Percentiles rank a stretch among this genome's conserved stretches.
Conservation (phyloP, 2,888 invertebrate species). For the Pandemis cinnamomeana region DNA sequence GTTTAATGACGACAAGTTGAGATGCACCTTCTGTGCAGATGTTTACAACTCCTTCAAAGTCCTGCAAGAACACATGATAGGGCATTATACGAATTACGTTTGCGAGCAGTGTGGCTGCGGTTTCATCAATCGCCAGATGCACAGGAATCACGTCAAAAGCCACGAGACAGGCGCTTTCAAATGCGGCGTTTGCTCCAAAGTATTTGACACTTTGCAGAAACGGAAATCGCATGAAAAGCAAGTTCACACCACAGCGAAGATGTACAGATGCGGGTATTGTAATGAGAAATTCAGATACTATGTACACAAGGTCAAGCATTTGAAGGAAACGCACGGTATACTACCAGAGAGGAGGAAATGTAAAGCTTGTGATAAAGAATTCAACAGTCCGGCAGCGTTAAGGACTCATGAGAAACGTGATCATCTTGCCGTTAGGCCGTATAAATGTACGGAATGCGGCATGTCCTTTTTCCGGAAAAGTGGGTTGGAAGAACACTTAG, state of each 20-base stretch:
- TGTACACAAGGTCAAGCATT: slow-evolving; percentile 59
- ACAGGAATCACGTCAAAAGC: slow-evolving; percentile 49
- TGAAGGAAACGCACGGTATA: slow-evolving; percentile 60
- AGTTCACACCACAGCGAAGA: slow-evolving; percentile 61
- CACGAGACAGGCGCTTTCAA: slow-evolving; percentile 49
- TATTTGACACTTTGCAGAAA: slow-evolving; percentile 47
- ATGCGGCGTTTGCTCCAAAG: slow-evolving; percentile 50
- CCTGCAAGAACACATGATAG: slow-evolving; percentile 56
- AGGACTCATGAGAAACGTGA: slow-evolving; percentile 25
- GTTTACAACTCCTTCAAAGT: slow-evolving; percentile 51
- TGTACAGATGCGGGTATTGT: slow-evolving; percentile 66
- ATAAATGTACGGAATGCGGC: slow-evolving; percentile 62
- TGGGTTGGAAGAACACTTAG: slow-evolving; percentile 55
- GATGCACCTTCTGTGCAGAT: slow-evolving; percentile 50
- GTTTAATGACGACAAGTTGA: slow-evolving; percentile 48
- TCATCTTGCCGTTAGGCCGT: slow-evolving; percentile 62
- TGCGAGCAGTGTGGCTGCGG: slow-evolving; percentile 57
- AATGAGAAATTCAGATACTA: slow-evolving; percentile 62
- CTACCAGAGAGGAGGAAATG: slow-evolving; percentile 27
- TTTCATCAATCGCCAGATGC: slow-evolving; percentile 62
- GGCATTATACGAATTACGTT: slow-evolving; percentile 55
- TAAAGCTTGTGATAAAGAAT: slow-evolving; percentile 26
- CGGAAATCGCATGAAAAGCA: slow-evolving; percentile 53
- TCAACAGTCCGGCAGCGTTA: slow-evolving; percentile 24
- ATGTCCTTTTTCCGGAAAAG: slow-evolving; percentile 61